Evolutionary conservation across 2,797 vertebrate species (phyloP).

Genomic region (Anolis apletophallus): DNA sequence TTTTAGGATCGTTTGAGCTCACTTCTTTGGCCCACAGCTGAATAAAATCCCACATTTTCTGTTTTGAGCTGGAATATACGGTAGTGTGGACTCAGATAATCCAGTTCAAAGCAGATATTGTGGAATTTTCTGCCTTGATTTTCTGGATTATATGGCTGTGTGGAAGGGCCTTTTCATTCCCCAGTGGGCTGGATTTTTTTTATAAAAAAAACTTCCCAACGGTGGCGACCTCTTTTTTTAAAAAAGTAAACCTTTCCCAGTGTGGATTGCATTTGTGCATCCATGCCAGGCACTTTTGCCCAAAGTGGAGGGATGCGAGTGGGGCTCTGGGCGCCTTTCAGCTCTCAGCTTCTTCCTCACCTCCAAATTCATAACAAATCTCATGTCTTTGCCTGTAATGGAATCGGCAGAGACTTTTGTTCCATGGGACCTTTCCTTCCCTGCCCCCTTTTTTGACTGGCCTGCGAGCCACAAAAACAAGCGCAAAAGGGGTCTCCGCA

Average conservation of each 20-base stretch:
- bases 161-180: neutral
- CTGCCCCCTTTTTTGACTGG: too few relatives aligned
- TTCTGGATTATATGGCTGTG: too few relatives aligned
- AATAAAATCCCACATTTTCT: too few relatives aligned
- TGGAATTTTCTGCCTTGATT: too few relatives aligned
- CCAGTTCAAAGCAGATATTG: too few relatives aligned
- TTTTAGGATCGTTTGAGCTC: neutral
- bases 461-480: neutral
- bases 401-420: conserved; percentile 62
- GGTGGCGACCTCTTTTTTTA: too few relatives aligned
- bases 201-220: neutral
- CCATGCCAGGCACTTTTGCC: conserved; percentile 28
- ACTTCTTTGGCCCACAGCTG: too few relatives aligned
- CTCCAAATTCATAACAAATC: conserved; percentile 48
- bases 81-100: too few relatives aligned
- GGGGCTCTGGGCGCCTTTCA: neutral
- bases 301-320: too few relatives aligned
- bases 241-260: too few relatives aligned
- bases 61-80: too few relatives aligned
- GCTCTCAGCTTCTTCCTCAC: neutral
- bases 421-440: too few relatives aligned
- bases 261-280: conserved; percentile 34
- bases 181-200: neutral
- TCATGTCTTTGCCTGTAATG: conserved; percentile 51
- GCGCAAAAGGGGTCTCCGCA: neutral